These are phyloP conservation scores for Dinoponera quadriceps DNA, from an alignment of 1,140 invertebrate species.

Conservation along the genomic window DNA sequence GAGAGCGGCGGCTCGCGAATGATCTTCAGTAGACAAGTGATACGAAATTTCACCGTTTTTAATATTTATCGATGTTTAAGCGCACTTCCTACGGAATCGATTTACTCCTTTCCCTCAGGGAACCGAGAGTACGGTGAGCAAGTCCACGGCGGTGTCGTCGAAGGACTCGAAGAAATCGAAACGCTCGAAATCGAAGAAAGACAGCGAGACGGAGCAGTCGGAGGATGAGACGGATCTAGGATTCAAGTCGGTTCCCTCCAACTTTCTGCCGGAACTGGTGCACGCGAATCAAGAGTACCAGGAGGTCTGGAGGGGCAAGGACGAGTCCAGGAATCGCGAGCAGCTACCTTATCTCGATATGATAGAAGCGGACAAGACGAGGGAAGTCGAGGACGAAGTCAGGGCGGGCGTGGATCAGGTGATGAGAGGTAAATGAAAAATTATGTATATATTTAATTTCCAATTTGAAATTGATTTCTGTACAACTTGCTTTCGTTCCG, in stretches of 20 bases:
- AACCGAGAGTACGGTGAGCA: constrained; percentile 91
- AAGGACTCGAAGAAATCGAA: constrained; percentile 92
- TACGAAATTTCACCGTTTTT: not conserved
- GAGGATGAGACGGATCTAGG: constrained; percentile 87
- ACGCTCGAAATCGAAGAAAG: constrained; percentile 84
- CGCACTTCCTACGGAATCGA: not conserved
- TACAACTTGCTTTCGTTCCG: not conserved
- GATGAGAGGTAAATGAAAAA: constrained; percentile 88
- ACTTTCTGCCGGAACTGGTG: constrained; percentile 85
- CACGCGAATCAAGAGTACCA: constrained; percentile 85
- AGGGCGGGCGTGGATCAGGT: constrained; percentile 93
- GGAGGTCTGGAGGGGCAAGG: constrained; percentile 93
- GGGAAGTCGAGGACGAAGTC: constrained; percentile 94
- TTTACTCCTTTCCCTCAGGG: constrained; percentile 79
- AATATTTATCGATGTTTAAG: constrained; percentile 10
- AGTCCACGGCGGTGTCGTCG: constrained; percentile 91
- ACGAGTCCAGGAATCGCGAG: constrained; percentile 89
- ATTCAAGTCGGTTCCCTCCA: constrained; percentile 85
- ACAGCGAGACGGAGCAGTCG: constrained; percentile 86
- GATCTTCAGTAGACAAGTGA: constrained; percentile 92
- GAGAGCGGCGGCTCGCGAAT: constrained; percentile 94
- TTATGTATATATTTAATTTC: not conserved
- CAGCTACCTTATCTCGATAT: constrained; percentile 93
- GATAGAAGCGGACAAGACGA: constrained; percentile 93
- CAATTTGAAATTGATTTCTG: not conserved